Base-by-base conservation (phyloP, 2,888 invertebrate genomes). In the Enchytraeus crypticus region DNA sequence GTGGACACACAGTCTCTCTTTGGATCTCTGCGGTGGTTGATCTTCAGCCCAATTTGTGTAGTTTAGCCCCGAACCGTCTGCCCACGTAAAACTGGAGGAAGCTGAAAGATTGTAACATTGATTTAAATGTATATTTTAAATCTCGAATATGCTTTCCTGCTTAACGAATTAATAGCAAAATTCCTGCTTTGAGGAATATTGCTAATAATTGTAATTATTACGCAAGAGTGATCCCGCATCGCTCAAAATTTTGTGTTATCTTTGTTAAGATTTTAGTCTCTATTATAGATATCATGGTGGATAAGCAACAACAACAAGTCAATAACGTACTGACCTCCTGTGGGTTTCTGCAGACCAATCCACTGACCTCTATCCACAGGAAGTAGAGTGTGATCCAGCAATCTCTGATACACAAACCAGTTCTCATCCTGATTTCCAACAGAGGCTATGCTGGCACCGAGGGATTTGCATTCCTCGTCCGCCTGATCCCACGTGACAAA, bases 401-500 rank as follows among this genome's bases (percentile, higher is more conserved):
- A 46, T 27, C 47, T 29, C 30, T 21, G 26, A 32, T 57, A 45
- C 18, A 62, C 51, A 34, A 54, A 62, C 51, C 51, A 32, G 51
- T 58, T 51, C 1, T 58, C 58, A 18, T 51, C 27, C 23, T 58
- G 5, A 18, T n/a, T 58, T 2, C 23, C n/a, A 33, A 58, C 51
- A 14, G 43, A 32, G 18, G 18, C 43, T 8, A 58, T 32, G 33
- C 3, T 23, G 1, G 58, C 30, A 2, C 58, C 51, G 1, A 34
- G 51, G 8, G 23, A 14, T 45, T 29, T 34, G 32, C 64, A 64
- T 8, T 54, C 54, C 26, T 47, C 53, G 23, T 45, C 21, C 14
- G 64, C 64, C 30, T 45, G 32, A 2, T 59, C 51, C 64, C 64
- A 64, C 14, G 59, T 56, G 29, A 47, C 27, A 5, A 32, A 53